Evolutionary conservation across 2,797 vertebrate genomes (phyloP).

Genomic region (Microcaecilia unicolor): DNA sequence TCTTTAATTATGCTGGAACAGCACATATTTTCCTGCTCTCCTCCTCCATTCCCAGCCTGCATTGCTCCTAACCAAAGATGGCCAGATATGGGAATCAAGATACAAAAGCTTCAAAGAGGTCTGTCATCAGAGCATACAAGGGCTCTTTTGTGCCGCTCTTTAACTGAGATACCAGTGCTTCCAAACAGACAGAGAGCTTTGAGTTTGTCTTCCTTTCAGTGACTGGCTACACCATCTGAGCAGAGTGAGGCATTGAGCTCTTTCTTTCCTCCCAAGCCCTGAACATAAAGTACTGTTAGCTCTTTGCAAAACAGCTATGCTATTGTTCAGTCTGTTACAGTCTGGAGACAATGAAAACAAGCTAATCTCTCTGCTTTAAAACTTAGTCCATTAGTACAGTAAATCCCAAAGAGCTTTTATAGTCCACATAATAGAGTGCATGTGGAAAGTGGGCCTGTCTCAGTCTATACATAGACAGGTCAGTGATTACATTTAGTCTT

Average conservation of each 20-base stretch:
- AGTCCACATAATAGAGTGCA: too few relatives aligned
- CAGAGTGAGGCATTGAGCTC: not conserved
- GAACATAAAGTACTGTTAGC: not conserved
- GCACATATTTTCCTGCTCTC: constrained; percentile 11
- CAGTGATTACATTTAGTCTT: too few relatives aligned
- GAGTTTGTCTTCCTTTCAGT: constrained; percentile 30
- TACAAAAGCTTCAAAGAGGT: constrained; percentile 48
- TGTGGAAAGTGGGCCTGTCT: too few relatives aligned
- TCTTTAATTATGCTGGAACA: constrained; percentile 3
- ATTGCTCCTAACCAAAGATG: constrained; percentile 32
- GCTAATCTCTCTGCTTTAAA: too few relatives aligned
- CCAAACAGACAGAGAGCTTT: constrained; percentile 4
- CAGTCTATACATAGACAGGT: too few relatives aligned
- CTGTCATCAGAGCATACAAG: constrained; percentile 38
- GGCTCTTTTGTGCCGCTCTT: constrained; percentile 34
- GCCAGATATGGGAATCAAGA: constrained; percentile 40
- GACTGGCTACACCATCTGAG: constrained; percentile 24
- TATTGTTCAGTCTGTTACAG: not conserved
- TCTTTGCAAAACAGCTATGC: not conserved
- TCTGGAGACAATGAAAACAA: too few relatives aligned
- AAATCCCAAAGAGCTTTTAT: too few relatives aligned
- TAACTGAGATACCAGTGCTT: constrained; percentile 26
- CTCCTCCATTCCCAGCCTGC: constrained; percentile 29
- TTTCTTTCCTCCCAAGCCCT: constrained; percentile 6
- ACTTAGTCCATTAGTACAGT: too few relatives aligned